Evolutionary conservation across 2,888 invertebrate species (phyloP).

Genomic region (Alloplasta piceator): DNA sequence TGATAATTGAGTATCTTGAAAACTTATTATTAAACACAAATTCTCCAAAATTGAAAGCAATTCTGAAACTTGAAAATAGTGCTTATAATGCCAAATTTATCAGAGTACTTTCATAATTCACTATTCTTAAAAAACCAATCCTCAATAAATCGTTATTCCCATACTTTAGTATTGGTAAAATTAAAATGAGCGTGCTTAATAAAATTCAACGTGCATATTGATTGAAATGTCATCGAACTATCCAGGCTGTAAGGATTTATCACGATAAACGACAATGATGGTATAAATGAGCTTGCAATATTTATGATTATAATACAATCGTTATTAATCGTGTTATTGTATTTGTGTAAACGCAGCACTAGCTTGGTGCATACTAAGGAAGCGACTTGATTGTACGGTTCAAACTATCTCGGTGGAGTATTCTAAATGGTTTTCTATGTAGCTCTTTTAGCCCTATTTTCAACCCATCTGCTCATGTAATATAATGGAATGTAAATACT

Average conservation of each 20-base stretch:
- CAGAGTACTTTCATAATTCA: conserved; percentile 60
- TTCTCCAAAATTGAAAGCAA: too few relatives aligned
- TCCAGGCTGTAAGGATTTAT: background rate
- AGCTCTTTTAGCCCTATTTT: conserved; percentile 52
- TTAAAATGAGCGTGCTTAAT: too few relatives aligned
- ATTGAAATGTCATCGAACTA: too few relatives aligned
- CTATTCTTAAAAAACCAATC: background rate
- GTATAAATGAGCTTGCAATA: conserved; percentile 36
- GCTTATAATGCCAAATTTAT: background rate
- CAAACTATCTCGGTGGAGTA: conserved; percentile 51
- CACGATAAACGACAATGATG: background rate
- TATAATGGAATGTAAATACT: conserved; percentile 6
- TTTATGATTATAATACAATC: conserved; percentile 3
- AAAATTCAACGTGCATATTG: too few relatives aligned
- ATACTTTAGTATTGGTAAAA: conserved; percentile 5
- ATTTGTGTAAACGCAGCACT: conserved; percentile 87
- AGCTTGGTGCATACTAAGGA: conserved; percentile 96
- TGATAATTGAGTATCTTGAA: too few relatives aligned
- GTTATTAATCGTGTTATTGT: conserved; percentile 49
- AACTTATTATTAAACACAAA: too few relatives aligned
- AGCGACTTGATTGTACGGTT: conserved; percentile 95
- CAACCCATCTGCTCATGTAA: conserved; percentile 12
- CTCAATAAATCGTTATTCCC: conserved; percentile 14
- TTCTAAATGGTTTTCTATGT: conserved; percentile 33
- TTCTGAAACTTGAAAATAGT: too few relatives aligned